Evolutionary conservation across 2,113 vertebrate genomes (phyloP).

Genomic region (Phrynosoma blainvillii): DNA sequence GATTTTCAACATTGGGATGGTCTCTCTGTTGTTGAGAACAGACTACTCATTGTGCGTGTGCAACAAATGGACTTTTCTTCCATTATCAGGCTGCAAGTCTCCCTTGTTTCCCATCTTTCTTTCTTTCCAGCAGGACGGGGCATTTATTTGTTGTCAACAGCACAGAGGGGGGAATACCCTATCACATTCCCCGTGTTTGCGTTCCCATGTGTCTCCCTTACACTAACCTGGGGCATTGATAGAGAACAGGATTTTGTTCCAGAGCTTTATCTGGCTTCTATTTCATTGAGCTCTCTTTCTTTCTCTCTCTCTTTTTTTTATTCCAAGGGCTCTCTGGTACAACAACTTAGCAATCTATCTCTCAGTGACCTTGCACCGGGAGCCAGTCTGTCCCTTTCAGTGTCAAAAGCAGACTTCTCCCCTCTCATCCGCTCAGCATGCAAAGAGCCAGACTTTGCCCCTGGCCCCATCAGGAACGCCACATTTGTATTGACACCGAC

Average conservation of each 20-base stretch:
- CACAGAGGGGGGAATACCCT: neutral
- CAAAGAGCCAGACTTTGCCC: slow-evolving; percentile 26
- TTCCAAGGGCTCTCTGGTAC: slow-evolving; percentile 34
- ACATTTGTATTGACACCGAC: slow-evolving; percentile 40
- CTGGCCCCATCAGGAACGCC: slow-evolving; percentile 11
- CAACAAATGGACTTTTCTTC: slow-evolving; percentile 21
- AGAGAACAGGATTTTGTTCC: slow-evolving; percentile 57
- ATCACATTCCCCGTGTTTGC: slow-evolving; percentile 39
- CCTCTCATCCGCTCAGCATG: slow-evolving; percentile 49
- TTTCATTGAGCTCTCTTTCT: slow-evolving; percentile 47
- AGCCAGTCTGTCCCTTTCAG: slow-evolving; percentile 55
- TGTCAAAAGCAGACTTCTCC: slow-evolving; percentile 56
- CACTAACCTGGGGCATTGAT: slow-evolving; percentile 33
- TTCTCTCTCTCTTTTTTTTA: neutral
- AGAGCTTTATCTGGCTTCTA: slow-evolving; percentile 52
- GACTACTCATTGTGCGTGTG: slow-evolving; percentile 47
- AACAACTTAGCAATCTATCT: slow-evolving; percentile 35
- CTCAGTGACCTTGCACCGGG: slow-evolving; percentile 59
- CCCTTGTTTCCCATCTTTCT: no score
- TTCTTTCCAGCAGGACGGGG: slow-evolving; percentile 6
- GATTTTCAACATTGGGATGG: slow-evolving; percentile 53
- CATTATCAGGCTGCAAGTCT: no score
- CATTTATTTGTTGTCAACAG: slow-evolving; percentile 52
- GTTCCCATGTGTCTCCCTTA: slow-evolving; percentile 66
- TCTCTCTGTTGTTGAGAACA: slow-evolving; percentile 16